Evolutionary conservation across 2,113 vertebrate genomes (phyloP).

Genomic region (Anas platyrhynchos): DNA sequence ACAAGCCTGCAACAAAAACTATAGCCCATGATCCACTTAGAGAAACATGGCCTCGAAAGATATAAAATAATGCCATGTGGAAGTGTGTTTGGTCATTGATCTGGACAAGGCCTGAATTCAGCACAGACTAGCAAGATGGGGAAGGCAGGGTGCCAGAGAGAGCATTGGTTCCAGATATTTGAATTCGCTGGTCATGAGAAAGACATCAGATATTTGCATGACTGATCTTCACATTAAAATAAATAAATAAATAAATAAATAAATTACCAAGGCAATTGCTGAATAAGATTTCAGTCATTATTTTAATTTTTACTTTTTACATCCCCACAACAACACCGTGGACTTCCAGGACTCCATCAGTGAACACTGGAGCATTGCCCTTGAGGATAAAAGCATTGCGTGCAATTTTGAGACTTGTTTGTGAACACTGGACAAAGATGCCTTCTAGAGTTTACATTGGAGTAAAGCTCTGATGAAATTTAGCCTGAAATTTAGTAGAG

Average conservation of each 20-base stretch:
- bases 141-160: not conserved
- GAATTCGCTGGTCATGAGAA: not conserved
- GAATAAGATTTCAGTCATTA: not conserved
- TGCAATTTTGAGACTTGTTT: not conserved
- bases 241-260: not conserved
- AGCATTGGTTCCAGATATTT: not conserved
- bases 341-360: not conserved
- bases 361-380: not conserved
- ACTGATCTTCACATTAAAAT: not conserved
- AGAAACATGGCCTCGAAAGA: not conserved
- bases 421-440: not conserved
- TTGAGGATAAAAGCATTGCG: not conserved
- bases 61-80: not conserved
- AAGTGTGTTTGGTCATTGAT: not conserved
- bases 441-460: not conserved
- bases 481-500: not conserved
- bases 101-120: not conserved
- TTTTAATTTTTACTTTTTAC: not conserved
- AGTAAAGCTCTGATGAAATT: not conserved
- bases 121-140: not conserved
- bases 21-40: not conserved
- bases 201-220: not conserved
- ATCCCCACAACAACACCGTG: not conserved
- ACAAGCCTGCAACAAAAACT: not conserved
- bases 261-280: not conserved